These are phyloP conservation scores for Ennomos fuscantarius DNA, from an alignment of 2,888 invertebrate genomes.

Conservation along the genomic window DNA sequence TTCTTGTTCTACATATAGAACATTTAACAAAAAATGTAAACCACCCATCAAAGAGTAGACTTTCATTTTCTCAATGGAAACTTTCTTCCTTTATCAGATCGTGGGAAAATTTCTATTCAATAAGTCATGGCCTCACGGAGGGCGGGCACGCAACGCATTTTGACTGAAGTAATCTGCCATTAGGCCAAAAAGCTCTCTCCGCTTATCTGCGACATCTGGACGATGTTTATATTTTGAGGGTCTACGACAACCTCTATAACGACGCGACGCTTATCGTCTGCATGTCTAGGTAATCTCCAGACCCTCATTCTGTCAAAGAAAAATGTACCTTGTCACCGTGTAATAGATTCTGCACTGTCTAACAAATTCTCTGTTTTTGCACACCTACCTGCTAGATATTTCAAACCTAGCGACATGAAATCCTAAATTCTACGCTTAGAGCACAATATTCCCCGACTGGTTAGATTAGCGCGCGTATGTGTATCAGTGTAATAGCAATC, in stretches of 20 bases:
- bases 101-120: constrained; percentile 65
- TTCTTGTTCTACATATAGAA: constrained; percentile 32
- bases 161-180: constrained; percentile 78
- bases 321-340: constrained; percentile 55
- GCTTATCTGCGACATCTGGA: constrained; percentile 82
- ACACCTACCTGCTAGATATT: constrained; percentile 51
- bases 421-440: constrained; percentile 51
- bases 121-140: constrained; percentile 59
- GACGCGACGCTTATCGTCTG: constrained; percentile 77
- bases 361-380: constrained; percentile 38
- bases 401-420: constrained; percentile 52
- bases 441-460: constrained; percentile 51
- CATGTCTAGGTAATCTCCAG: constrained; percentile 75
- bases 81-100: constrained; percentile 50
- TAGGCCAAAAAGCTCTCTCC: constrained; percentile 78
- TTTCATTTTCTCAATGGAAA: constrained; percentile 38
- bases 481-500: constrained; percentile 47
- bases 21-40: constrained; percentile 23
- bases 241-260: constrained; percentile 81
- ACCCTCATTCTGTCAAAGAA: constrained; percentile 47
- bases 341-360: constrained; percentile 54
- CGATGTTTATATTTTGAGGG: constrained; percentile 83
- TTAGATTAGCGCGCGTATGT: constrained; percentile 30
- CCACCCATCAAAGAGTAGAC: constrained; percentile 23
- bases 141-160: constrained; percentile 61